phyloP scores from a whole-genome alignment of 2,888 invertebrate species.

The Phengaris arion region DNA sequence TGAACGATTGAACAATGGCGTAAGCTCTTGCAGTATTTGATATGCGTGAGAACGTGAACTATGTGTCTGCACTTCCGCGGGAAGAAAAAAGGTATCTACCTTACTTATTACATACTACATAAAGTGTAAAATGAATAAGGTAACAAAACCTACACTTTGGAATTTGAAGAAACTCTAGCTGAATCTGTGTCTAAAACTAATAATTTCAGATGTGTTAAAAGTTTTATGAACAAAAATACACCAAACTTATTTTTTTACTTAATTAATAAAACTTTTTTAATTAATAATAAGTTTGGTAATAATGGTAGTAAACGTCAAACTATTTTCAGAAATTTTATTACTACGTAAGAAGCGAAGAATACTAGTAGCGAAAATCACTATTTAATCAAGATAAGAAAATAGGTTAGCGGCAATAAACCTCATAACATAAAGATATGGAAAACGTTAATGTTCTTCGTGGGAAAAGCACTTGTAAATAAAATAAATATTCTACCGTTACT shows the following conservation, averaged over 20 bases:
- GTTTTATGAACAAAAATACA: too few species aligned
- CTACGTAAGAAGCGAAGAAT: background rate
- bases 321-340: background rate
- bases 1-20: slow-evolving; percentile 11
- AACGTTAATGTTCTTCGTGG: background rate
- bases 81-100: background rate
- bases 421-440: slow-evolving; percentile 5
- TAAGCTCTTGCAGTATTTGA: background rate
- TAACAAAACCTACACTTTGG: background rate
- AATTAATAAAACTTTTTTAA: too few species aligned
- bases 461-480: background rate
- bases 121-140: background rate
- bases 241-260: too few species aligned
- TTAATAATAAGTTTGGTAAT: too few species aligned
- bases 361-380: background rate
- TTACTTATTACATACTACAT: background rate
- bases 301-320: too few species aligned
- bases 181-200: too few species aligned
- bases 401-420: background rate
- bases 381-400: background rate
- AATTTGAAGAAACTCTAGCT: too few species aligned
- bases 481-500: background rate
- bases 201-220: too few species aligned
- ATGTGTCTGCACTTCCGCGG: slow-evolving; percentile 7
- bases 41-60: slow-evolving; percentile 16